A percentile compares a stretch with the other conserved stretches of the same genome.
These are phyloP conservation scores for Zelleria hepariella DNA, from an alignment of 2,888 invertebrate genomes.

Conservation along the genomic window DNA sequence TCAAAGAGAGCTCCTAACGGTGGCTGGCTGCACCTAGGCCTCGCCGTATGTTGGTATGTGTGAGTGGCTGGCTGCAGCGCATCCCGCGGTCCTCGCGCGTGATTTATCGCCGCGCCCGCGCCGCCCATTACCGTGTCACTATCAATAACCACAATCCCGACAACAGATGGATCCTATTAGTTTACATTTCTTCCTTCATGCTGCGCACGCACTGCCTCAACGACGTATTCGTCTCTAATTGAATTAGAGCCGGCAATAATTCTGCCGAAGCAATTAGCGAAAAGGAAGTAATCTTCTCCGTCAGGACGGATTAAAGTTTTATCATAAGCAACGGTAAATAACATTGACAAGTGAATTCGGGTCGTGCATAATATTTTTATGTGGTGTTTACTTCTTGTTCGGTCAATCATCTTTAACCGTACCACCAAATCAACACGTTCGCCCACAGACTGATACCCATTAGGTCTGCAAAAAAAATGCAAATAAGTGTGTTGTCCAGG, in stretches of 20 bases:
- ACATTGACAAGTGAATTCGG: not conserved
- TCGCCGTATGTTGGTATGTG: not conserved
- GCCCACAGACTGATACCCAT: constrained; percentile 24
- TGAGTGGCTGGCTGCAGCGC: constrained; percentile 11
- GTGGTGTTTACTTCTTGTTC: constrained; percentile 13
- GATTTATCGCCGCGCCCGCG: constrained; percentile 46
- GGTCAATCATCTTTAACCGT: constrained; percentile 20
- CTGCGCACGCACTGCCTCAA: constrained; percentile 7
- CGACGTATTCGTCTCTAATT: not conserved
- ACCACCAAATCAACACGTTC: constrained; percentile 19
- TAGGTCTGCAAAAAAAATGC: constrained; percentile 35
- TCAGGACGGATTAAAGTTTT: not conserved
- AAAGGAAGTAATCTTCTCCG: not conserved
- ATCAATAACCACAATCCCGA: constrained; percentile 48
- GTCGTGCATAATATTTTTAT: constrained; percentile 2
- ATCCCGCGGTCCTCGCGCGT: constrained; percentile 24
- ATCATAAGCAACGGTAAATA: constrained; percentile 2
- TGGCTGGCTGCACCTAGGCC: not conserved
- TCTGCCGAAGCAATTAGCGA: not conserved
- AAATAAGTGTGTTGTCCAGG: constrained; percentile 18
- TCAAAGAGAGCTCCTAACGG: not conserved
- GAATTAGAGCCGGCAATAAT: constrained; percentile 4
- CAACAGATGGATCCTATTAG: constrained; percentile 34
- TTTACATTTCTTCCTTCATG: constrained; percentile 25
- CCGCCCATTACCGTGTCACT: constrained; percentile 53